These are phyloP conservation scores for Aeoliscus strigatus DNA, from an alignment of 2,797 vertebrate species.

Conservation along the genomic window DNA sequence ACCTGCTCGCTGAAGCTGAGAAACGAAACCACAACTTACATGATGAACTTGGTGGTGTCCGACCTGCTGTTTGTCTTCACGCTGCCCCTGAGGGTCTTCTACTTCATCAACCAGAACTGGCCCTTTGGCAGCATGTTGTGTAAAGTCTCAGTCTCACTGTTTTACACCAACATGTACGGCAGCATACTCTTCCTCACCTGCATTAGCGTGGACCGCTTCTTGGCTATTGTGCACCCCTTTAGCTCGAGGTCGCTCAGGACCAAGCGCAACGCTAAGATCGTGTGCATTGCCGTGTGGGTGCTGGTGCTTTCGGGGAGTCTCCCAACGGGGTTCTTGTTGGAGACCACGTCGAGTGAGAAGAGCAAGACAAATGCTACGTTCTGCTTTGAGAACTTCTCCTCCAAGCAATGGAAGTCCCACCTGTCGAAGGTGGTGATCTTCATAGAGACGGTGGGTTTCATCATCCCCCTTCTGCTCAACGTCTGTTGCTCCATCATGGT, in stretches of 20 bases:
- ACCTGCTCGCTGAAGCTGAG: conserved; percentile 81
- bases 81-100: conserved; percentile 91
- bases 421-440: conserved; percentile 91
- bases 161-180: conserved; percentile 96
- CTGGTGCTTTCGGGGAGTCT: conserved; percentile 84
- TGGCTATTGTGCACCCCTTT: conserved; percentile 93
- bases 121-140: conserved; percentile 84
- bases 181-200: conserved; percentile 97
- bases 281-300: conserved; percentile 84
- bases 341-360: conserved; percentile 57
- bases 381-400: conserved; percentile 94
- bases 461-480: conserved; percentile 88
- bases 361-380: conserved; percentile 19
- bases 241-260: conserved; percentile 84
- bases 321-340: conserved; percentile 78
- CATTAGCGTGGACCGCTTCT: conserved; percentile 91
- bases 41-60: conserved; percentile 91
- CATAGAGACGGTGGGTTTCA: conserved; percentile 90
- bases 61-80: conserved; percentile 92
- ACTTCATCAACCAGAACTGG: conserved; percentile 85
- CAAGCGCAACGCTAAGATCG: conserved; percentile 84
- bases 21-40: conserved; percentile 96
- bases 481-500: conserved; percentile 90
- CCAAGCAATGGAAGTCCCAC: conserved; percentile 82
- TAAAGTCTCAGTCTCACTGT: conserved; percentile 88